Base-by-base conservation (phyloP, 2,113 vertebrate species). In the Neolamprologus toae region DNA sequence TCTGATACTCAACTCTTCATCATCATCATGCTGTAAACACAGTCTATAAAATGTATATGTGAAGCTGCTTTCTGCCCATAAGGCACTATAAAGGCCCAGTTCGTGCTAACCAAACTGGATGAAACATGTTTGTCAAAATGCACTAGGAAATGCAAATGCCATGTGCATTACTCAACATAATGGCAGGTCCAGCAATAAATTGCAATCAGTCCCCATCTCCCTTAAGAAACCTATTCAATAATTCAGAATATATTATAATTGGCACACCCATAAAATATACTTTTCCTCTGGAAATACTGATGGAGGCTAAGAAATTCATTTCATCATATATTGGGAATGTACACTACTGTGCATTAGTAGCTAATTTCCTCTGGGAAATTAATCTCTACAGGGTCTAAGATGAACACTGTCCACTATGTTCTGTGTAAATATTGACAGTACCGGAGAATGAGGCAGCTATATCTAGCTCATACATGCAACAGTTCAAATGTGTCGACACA, bases 291-390 rank as follows among this genome's bases (percentile, higher is more conserved):
- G 91, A 95, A 96, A 95, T 88, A 94, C 91, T 88, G 87, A 92
- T 79, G 88, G 86, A 73, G 57, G 78, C 76, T 45, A 23, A 82
- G 87, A 94, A 93, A 96, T 96, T 95, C 87, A 94, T 90, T 95
- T 94, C 89, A 90, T 79, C 88, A 80, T 89, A 92, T 55, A 91
- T 61, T 59, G 90, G 63, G 57, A 89, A 96, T 95, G 92, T 94
- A 93, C 90, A 91, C 82, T 83, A 85, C 82, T 54, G 82, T 12
- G 47, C 89, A 95, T 95, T 88, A 93, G 92, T 81, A 59, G 89
- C 91, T 93, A 92, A 94, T 96, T 96, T 96, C 95, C 95, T 93
- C 21, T 16, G 94, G 94, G 96, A 96, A 94, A 96, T 95, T 83
- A 92, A 95, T 37, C 94, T 93, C 81, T 59, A 71, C 85, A 71